These are phyloP conservation scores for Nestor notabilis DNA, from an alignment of 2,113 vertebrate species.

Conservation along the genomic window DNA sequence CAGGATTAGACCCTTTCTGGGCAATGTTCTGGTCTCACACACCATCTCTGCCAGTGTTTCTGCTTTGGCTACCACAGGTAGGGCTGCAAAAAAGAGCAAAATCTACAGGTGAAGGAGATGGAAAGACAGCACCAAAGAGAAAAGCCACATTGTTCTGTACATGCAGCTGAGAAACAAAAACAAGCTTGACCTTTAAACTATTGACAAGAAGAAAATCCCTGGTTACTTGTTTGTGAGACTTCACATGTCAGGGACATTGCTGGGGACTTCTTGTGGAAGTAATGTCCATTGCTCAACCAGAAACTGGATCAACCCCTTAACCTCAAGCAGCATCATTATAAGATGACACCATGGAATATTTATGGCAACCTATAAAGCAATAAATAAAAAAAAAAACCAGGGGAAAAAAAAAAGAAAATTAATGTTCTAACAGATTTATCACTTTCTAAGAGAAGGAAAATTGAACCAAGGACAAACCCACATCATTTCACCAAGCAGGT, in stretches of 20 bases:
- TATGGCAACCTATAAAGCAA: background rate
- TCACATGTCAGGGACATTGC: background rate
- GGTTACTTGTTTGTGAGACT: background rate
- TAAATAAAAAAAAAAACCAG: background rate
- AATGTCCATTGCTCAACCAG: background rate
- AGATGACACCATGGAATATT: background rate
- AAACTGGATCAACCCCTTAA: background rate
- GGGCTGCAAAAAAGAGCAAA: background rate
- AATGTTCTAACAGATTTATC: background rate
- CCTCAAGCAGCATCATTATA: background rate
- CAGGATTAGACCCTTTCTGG: background rate
- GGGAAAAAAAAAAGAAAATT: fast-evolving
- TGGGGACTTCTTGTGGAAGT: background rate
- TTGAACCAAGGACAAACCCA: background rate
- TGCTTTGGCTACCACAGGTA: background rate
- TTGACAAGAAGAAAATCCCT: background rate
- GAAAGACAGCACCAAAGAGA: background rate
- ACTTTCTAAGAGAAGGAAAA: background rate
- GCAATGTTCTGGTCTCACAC: background rate
- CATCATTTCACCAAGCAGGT: background rate
- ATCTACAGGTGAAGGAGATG: background rate
- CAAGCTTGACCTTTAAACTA: background rate
- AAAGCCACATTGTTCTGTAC: background rate
- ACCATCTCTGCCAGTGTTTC: background rate
- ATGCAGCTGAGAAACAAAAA: background rate